Conservation (phyloP, 2,797 vertebrate species). For the Tragelaphus eurycerus region DNA sequence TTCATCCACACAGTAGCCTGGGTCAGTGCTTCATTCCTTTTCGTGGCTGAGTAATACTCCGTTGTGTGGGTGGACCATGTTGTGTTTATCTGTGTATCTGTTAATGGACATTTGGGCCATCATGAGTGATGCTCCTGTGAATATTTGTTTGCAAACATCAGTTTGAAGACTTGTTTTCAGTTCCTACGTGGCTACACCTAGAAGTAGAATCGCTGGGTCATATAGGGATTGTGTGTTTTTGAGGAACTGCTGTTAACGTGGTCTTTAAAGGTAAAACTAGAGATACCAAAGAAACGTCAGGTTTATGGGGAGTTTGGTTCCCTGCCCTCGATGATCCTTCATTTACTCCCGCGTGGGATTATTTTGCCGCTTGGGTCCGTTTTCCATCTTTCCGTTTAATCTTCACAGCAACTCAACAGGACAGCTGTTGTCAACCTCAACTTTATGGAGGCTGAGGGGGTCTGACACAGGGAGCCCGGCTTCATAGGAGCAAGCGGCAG, state of each 20-base stretch:
- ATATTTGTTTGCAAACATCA: background rate
- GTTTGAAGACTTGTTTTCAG: background rate
- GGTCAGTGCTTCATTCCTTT: background rate
- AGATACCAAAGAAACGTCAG: background rate
- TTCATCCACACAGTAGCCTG: fast-evolving
- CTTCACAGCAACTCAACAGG: background rate
- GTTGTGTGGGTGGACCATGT: fast-evolving
- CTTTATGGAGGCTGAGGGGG: background rate
- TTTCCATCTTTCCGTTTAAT: too few species aligned
- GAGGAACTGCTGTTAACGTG: background rate
- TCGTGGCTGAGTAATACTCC: background rate
- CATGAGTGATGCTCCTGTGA: background rate
- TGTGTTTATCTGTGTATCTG: background rate
- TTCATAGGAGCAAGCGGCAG: background rate
- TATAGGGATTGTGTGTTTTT: background rate
- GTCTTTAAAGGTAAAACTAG: background rate
- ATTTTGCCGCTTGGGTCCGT: background rate
- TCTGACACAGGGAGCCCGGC: background rate
- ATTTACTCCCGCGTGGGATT: background rate
- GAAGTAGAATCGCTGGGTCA: too few species aligned
- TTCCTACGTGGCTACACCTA: background rate
- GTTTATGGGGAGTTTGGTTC: background rate
- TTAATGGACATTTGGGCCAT: background rate
- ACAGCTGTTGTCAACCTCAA: background rate
- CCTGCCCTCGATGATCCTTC: background rate